Conservation (phyloP, 2,113 vertebrate species). For the Donacobius atricapilla region DNA sequence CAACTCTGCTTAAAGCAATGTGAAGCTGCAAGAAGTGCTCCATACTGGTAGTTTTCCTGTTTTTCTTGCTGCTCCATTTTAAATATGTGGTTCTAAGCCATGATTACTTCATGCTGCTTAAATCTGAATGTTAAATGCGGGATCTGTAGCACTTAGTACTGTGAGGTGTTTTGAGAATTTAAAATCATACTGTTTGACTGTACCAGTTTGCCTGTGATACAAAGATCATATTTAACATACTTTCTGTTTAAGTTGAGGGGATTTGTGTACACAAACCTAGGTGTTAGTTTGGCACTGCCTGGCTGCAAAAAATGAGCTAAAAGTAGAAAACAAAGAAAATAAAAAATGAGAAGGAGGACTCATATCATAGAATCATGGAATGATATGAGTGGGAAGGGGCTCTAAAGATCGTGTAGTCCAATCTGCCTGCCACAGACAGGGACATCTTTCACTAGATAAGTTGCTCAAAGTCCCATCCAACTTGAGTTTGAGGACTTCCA, state of each 20-base stretch:
- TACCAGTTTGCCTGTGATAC: not conserved
- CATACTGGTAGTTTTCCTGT: not conserved
- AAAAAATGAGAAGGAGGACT: not conserved
- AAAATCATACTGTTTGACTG: not conserved
- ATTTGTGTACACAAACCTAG: not conserved
- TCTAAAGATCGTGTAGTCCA: not conserved
- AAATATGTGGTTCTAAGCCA: not conserved
- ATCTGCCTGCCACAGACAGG: rapidly evolving
- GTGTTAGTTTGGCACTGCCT: not conserved
- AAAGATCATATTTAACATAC: not conserved
- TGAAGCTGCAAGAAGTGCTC: not conserved
- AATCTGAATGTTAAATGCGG: slow-evolving; percentile 17
- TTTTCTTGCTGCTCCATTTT: slow-evolving; percentile 13
- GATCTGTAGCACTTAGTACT: not conserved
- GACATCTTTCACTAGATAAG: not conserved
- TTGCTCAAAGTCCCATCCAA: not conserved
- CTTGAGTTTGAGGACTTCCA: not conserved
- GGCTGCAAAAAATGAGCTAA: not conserved
- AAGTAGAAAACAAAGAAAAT: not conserved
- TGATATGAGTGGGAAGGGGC: not conserved
- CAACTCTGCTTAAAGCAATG: not conserved
- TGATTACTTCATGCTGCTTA: slow-evolving; percentile 32
- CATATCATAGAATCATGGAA: not conserved
- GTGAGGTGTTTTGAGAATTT: not conserved
- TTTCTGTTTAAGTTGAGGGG: not conserved